These are phyloP conservation scores for Drosophila ironensis DNA, from an alignment of 1,140 invertebrate species.

Conservation along the genomic window DNA sequence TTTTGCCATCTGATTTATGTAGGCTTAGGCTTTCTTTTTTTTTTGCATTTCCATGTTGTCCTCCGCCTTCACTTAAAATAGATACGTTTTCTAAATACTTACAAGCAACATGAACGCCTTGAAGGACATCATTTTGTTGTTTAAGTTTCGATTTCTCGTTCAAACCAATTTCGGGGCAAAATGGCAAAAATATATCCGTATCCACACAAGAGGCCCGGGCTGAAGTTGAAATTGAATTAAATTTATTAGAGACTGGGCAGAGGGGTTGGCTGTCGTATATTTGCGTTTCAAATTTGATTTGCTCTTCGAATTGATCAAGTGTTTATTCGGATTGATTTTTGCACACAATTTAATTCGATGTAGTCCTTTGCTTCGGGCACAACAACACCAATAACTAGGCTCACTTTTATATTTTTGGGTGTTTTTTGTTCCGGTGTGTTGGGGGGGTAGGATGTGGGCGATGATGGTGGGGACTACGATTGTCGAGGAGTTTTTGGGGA, in stretches of 20 bases:
- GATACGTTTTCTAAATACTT: slow-evolving; percentile 45
- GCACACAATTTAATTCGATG: slow-evolving; percentile 8
- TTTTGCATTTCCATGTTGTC: slow-evolving; percentile 6
- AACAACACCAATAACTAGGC: too few relatives aligned
- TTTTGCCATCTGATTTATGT: slow-evolving; percentile 63
- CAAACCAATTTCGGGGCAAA: background rate
- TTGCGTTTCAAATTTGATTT: slow-evolving; percentile 1
- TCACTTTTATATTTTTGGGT: slow-evolving; percentile 1
- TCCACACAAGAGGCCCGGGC: slow-evolving; percentile 36
- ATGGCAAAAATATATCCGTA: slow-evolving; percentile 45
- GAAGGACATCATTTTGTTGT: slow-evolving; percentile 68
- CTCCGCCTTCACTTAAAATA: background rate
- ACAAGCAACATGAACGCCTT: slow-evolving; percentile 71
- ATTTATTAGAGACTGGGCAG: slow-evolving; percentile 37
- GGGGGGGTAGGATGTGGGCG: background rate
- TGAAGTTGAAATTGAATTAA: slow-evolving; percentile 47
- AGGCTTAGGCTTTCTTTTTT: slow-evolving; percentile 37
- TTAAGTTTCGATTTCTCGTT: slow-evolving; percentile 18
- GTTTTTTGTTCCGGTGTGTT: background rate
- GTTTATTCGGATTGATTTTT: background rate
- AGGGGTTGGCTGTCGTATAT: slow-evolving; percentile 8
- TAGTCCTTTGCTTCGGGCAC: slow-evolving; percentile 6
- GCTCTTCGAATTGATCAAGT: background rate
- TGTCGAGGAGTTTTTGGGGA: slow-evolving; percentile 11
- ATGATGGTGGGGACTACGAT: background rate